These are phyloP conservation scores for Zosterops japonicus DNA, from an alignment of 2,113 vertebrate species.

Conservation along the genomic window DNA sequence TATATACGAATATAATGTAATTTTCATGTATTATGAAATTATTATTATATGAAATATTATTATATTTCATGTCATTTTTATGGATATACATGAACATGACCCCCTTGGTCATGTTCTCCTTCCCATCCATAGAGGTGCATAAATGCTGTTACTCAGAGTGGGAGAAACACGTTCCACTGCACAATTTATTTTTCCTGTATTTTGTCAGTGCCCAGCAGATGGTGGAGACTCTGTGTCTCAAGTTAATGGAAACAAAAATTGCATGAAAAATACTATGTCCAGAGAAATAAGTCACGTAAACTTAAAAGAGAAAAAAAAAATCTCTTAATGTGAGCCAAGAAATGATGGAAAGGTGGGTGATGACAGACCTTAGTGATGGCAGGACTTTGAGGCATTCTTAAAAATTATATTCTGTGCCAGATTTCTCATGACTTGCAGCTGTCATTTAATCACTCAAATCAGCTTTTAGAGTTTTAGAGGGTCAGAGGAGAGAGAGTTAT, in stretches of 20 bases:
- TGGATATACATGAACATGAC: background rate
- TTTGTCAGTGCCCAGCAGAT: background rate
- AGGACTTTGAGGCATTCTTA: background rate
- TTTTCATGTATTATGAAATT: too few species aligned
- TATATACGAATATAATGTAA: too few species aligned
- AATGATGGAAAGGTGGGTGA: background rate
- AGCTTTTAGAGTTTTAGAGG: conserved; percentile 1
- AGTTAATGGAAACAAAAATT: conserved; percentile 9
- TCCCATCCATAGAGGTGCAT: background rate
- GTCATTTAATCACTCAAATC: conserved; percentile 33
- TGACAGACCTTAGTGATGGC: background rate
- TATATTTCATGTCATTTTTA: too few species aligned
- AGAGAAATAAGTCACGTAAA: background rate
- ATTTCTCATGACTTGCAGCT: conserved; percentile 24
- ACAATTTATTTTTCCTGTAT: background rate
- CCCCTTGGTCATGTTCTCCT: fast-evolving
- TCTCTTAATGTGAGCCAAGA: background rate
- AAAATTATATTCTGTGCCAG: background rate
- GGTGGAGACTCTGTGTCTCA: background rate
- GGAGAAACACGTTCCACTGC: background rate
- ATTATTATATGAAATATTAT: too few species aligned
- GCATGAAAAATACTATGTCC: background rate
- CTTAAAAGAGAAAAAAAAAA: background rate
- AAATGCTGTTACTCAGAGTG: fast-evolving
- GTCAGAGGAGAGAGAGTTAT: background rate